These are phyloP conservation scores for Trachelus stipa DNA, from an alignment of 2,888 invertebrate species.

Conservation along the genomic window DNA sequence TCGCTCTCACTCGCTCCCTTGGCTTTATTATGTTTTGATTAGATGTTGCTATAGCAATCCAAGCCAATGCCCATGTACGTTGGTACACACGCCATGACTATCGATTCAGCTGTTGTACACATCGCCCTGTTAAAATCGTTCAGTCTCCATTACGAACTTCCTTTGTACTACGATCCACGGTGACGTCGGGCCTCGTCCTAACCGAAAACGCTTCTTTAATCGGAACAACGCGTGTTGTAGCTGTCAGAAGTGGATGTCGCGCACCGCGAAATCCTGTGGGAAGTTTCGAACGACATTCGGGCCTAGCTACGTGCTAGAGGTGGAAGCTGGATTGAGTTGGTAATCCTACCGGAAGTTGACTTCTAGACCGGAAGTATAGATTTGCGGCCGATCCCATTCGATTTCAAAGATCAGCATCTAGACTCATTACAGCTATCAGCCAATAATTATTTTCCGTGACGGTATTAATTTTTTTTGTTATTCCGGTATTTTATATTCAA, in stretches of 20 bases:
- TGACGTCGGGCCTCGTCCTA: background rate
- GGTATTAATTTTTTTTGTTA: background rate
- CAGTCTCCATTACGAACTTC: background rate
- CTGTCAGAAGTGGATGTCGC: background rate
- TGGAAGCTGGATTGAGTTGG: background rate
- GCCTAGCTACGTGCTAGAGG: background rate
- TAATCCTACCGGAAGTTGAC: background rate
- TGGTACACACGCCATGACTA: constrained; percentile 28
- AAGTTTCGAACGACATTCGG: background rate
- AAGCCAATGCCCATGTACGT: constrained; percentile 16
- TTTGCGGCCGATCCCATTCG: background rate
- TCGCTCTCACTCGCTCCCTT: constrained; percentile 6
- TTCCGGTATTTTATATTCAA: background rate
- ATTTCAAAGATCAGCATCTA: background rate
- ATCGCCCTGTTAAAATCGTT: background rate
- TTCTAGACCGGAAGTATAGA: background rate
- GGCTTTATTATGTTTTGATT: constrained; percentile 51
- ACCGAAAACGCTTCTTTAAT: background rate
- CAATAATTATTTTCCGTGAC: background rate
- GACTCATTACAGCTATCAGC: background rate
- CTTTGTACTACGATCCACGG: background rate
- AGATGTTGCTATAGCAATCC: constrained; percentile 61
- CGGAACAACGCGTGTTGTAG: background rate
- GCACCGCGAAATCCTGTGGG: background rate
- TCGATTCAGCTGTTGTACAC: constrained; percentile 28